Percentiles rank a stretch among this genome's conserved stretches.
phyloP scores from a whole-genome alignment of 2,113 vertebrate species.

The Girardinichthys multiradiatus region DNA sequence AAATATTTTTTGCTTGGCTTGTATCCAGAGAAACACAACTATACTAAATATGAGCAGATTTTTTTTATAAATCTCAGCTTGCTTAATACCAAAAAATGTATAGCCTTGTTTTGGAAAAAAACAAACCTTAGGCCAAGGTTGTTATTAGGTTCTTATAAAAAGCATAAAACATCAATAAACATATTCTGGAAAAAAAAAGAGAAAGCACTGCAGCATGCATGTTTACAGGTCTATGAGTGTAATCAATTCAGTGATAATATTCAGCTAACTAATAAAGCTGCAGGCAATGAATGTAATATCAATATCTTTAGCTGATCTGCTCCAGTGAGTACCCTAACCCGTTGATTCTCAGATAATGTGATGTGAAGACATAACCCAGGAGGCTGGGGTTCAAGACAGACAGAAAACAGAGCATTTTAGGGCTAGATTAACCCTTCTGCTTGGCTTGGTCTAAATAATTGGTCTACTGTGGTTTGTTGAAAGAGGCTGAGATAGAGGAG shows the following conservation, averaged over 20 bases:
- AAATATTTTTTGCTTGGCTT: too few species aligned
- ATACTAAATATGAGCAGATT: too few species aligned
- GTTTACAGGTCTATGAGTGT: constrained; percentile 1
- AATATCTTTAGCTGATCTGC: constrained; percentile 62
- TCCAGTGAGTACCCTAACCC: constrained; percentile 37
- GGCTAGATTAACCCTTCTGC: constrained; percentile 57
- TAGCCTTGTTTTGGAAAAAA: too few species aligned
- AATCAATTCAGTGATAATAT: constrained; percentile 60
- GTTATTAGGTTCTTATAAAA: too few species aligned
- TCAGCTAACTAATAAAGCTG: constrained; percentile 61
- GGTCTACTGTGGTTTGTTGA: constrained; percentile 48
- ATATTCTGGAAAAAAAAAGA: too few species aligned
- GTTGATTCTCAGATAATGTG: constrained; percentile 68
- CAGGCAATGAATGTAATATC: constrained; percentile 64
- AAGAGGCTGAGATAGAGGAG: constrained; percentile 28
- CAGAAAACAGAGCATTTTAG: constrained; percentile 8
- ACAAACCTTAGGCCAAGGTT: too few species aligned
- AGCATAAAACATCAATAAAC: too few species aligned
- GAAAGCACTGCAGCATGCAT: constrained; percentile 1
- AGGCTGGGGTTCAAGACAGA: constrained; percentile 24
- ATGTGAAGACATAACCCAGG: constrained; percentile 51
- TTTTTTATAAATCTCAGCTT: too few species aligned
- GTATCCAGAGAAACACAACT: too few species aligned
- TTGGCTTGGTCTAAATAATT: constrained; percentile 64
- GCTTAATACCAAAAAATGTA: too few species aligned